phyloP scores from a whole-genome alignment of 1,140 invertebrate species.

The Apis dorsata region DNA sequence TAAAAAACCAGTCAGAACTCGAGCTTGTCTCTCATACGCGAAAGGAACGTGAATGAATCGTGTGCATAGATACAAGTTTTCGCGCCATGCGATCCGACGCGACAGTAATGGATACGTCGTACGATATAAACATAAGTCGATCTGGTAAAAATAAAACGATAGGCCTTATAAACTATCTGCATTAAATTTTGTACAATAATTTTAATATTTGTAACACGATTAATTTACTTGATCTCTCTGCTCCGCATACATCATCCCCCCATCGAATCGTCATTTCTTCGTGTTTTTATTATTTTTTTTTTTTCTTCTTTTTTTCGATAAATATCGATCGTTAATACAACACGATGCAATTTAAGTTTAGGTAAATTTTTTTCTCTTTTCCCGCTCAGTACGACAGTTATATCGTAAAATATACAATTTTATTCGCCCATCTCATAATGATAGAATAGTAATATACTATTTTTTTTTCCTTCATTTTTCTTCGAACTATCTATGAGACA shows the following conservation, averaged over 20 bases:
- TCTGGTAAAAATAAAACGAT: slow-evolving; percentile 52
- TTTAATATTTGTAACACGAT: slow-evolving; percentile 58
- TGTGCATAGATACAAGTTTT: slow-evolving; percentile 63
- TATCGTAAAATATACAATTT: slow-evolving; percentile 67
- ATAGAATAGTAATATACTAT: slow-evolving; percentile 9
- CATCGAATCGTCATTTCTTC: background rate
- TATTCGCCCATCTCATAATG: slow-evolving; percentile 8
- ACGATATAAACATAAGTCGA: slow-evolving; percentile 33
- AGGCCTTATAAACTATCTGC: slow-evolving; percentile 64
- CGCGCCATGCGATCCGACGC: slow-evolving; percentile 16
- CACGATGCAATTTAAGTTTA: slow-evolving; percentile 52
- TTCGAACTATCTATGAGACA: slow-evolving; percentile 40
- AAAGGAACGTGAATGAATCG: slow-evolving; percentile 64
- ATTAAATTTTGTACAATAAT: slow-evolving; percentile 68
- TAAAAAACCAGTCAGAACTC: slow-evolving; percentile 33
- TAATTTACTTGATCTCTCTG: slow-evolving; percentile 53
- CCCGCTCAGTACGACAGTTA: slow-evolving; percentile 39
- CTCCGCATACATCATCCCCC: background rate
- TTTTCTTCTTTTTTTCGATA: background rate
- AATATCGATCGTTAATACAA: slow-evolving; percentile 64
- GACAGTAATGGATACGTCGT: slow-evolving; percentile 13
- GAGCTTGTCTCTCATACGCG: slow-evolving; percentile 34
- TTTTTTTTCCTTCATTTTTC: slow-evolving; percentile 13
- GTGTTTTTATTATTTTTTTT: background rate
- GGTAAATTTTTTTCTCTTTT: slow-evolving; percentile 15